Conservation (phyloP, 2,113 vertebrate genomes). For the Asarcornis scutulata region DNA sequence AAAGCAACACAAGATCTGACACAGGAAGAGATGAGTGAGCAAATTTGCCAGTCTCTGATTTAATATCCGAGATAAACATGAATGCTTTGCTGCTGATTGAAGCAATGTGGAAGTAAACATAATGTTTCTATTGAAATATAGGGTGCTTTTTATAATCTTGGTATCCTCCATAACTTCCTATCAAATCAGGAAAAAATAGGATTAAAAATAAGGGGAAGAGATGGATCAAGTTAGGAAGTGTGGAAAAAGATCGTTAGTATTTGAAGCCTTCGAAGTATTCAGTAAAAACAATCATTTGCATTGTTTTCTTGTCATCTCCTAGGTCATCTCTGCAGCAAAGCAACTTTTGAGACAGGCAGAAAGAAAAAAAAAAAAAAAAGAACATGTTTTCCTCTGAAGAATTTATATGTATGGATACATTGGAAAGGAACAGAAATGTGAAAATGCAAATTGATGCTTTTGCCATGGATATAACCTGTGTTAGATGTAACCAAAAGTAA, state of each 20-base stretch:
- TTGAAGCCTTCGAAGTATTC: not conserved
- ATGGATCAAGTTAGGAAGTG: not conserved
- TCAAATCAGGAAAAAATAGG: not conserved
- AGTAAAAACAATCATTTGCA: conserved; percentile 16
- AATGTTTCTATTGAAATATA: not conserved
- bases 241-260: not conserved
- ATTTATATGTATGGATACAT: not conserved
- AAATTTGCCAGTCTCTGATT: not conserved
- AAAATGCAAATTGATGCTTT: not conserved
- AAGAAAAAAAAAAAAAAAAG: not conserved
- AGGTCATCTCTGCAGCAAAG: conserved; percentile 18
- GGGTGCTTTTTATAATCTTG: not conserved
- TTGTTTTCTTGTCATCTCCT: not conserved
- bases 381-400: not conserved
- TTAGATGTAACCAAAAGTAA: not conserved
- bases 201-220: not conserved
- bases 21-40: not conserved
- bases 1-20: not conserved
- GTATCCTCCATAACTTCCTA: not conserved
- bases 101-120: not conserved
- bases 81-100: not conserved
- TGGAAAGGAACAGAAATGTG: not conserved
- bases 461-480: not conserved
- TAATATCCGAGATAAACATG: not conserved
- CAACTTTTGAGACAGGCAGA: not conserved